phyloP scores from a whole-genome alignment of 1,140 invertebrate genomes.

The Pseudoatta argentina region DNA sequence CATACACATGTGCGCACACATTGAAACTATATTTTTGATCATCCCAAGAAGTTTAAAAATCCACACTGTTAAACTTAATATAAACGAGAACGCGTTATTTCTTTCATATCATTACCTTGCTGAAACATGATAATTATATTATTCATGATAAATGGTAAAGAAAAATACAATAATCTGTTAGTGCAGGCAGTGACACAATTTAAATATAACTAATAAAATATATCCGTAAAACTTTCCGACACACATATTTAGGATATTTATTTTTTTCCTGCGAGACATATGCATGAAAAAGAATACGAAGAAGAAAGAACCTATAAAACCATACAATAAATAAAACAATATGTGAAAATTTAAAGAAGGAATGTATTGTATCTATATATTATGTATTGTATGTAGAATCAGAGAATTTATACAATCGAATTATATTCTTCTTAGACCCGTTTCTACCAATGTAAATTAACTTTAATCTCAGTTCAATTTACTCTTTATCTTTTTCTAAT shows the following conservation, averaged over 20 bases:
- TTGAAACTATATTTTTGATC: slow-evolving; percentile 30
- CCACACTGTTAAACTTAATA: slow-evolving; percentile 41
- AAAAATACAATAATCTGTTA: slow-evolving; percentile 50
- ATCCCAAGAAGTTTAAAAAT: slow-evolving; percentile 8
- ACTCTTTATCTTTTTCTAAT: no score
- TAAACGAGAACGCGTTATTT: neutral
- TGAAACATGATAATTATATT: slow-evolving; percentile 19
- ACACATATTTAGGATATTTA: slow-evolving; percentile 23
- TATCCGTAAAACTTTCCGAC: slow-evolving; percentile 17
- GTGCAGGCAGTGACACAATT: slow-evolving; percentile 52
- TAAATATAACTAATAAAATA: slow-evolving; percentile 45
- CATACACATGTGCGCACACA: slow-evolving; percentile 32
- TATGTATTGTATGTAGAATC: slow-evolving; percentile 1
- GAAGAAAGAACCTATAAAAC: neutral
- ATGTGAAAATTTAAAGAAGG: slow-evolving; percentile 52
- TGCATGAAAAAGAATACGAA: slow-evolving; percentile 12
- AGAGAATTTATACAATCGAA: slow-evolving; percentile 23
- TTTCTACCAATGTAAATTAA: no score
- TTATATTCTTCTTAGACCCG: slow-evolving; percentile 1
- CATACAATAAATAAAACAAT: slow-evolving; percentile 59
- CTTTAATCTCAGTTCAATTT: no score
- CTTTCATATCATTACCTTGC: slow-evolving; percentile 20
- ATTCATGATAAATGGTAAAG: slow-evolving; percentile 22
- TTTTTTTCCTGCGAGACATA: slow-evolving; percentile 7
- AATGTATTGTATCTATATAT: slow-evolving; percentile 54